Evolutionary conservation across 2,888 invertebrate genomes (phyloP), one percentile per base, ranked within the genome.

Genomic region (Micropterix aruncella): DNA sequence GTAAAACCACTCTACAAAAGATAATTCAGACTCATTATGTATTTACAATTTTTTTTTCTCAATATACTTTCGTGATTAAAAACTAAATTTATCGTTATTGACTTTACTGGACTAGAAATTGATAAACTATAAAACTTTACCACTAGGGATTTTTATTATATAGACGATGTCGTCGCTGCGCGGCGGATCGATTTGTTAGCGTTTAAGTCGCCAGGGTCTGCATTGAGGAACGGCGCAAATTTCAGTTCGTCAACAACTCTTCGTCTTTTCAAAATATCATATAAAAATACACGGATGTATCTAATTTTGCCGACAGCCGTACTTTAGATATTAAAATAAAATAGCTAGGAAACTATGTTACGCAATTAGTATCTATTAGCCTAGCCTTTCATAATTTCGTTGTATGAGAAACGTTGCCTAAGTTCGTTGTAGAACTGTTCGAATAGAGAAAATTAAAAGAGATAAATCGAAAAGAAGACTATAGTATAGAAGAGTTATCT

Each of bases 1-100:
- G 70, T 71, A 71, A 71, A 70, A 69, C 68, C 70, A 68, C 64
- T 66, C 70, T 71, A 71, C 70, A 71, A 70, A 71, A 71, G 70
- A 71, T 71, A 71, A 49, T 50, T 50, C 40, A 37, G 19, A 19
- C 41, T 44, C 19, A 16, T 44, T 41, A 40, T 2, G 12, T 3
- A 19, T 18, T 40, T 40, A 36, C 37, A 42, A 3, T 2, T 42
- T 42, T 36, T 38, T 47, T 44, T 5, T 16, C 39, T 38, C 16
- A 46, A 18, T 43, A 27, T 16, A 18, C 18, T 44, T 46, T 42
- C 5, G 15, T 37, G 12, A 36, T 36, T 42, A 36, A 36, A 18
- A 16, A 16, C 36, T 27, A 15, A n/a, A 14, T 42, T 42, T n/a
- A n/a, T n/a, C n/a, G n/a, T n/a, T n/a, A n/a, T n/a, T n/a, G n/a